These are phyloP conservation scores for Perca flavescens DNA, from an alignment of 2,113 vertebrate species.

Conservation along the genomic window DNA sequence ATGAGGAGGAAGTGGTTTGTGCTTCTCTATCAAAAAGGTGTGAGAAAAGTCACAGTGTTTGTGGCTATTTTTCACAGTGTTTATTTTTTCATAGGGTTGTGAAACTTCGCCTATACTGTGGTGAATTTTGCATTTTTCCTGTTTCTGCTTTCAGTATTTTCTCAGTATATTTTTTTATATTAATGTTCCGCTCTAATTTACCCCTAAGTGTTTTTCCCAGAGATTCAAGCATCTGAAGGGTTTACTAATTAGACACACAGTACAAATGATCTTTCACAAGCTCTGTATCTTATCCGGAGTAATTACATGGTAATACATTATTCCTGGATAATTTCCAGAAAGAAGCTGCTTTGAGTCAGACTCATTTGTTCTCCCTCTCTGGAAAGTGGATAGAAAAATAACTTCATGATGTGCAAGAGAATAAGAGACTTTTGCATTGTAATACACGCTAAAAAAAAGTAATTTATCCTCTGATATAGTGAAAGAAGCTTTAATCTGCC, in stretches of 20 bases:
- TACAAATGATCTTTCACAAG: constrained; percentile 88
- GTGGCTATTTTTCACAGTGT: constrained; percentile 76
- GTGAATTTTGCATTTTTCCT: constrained; percentile 59
- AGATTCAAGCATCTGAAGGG: constrained; percentile 83
- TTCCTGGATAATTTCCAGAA: constrained; percentile 87
- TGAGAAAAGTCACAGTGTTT: constrained; percentile 74
- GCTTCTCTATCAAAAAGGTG: constrained; percentile 74
- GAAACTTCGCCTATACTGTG: constrained; percentile 58
- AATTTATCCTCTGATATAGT: constrained; percentile 33
- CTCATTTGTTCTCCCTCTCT: constrained; percentile 73
- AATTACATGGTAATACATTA: constrained; percentile 86
- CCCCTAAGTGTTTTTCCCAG: constrained; percentile 82
- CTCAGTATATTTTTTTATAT: constrained; percentile 55
- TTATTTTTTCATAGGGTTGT: constrained; percentile 61
- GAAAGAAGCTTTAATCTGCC: constrained; percentile 46
- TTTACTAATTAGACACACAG: constrained; percentile 87
- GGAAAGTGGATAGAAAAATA: constrained; percentile 35
- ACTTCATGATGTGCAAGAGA: constrained; percentile 40
- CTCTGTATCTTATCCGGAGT: constrained; percentile 85
- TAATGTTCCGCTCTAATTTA: constrained; percentile 77
- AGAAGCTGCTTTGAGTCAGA: constrained; percentile 82
- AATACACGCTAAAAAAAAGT: constrained; percentile 51
- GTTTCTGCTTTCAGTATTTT: constrained; percentile 65
- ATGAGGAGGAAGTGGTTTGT: constrained; percentile 85
- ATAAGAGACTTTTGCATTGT: constrained; percentile 31